Percentiles rank a stretch among this genome's conserved stretches.
Evolutionary conservation across 2,888 invertebrate genomes (phyloP).

Genomic region (Coelopa pilipes): DNA sequence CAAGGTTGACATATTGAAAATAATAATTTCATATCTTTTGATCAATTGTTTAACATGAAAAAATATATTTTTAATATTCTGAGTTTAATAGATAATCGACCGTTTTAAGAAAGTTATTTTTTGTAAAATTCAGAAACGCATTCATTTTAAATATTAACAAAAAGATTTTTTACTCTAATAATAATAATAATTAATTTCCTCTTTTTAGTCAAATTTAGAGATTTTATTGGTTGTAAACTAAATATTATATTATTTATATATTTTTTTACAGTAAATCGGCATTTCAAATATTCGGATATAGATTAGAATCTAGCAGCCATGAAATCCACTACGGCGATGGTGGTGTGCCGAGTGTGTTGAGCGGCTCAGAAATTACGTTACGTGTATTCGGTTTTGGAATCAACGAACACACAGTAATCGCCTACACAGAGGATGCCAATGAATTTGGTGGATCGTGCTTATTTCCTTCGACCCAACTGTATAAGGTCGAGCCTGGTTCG

Average conservation of each 20-base stretch:
- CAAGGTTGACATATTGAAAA: no score
- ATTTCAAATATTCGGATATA: conserved; percentile 47
- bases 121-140: no score
- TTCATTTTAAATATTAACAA: no score
- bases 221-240: no score
- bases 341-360: conserved; percentile 77
- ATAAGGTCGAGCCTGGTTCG: conserved; percentile 68
- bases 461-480: conserved; percentile 54
- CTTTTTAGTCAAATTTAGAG: no score
- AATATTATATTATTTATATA: not conserved
- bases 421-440: conserved; percentile 75
- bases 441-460: conserved; percentile 72
- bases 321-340: conserved; percentile 50
- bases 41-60: not conserved
- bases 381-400: conserved; percentile 82
- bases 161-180: no score
- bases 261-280: conserved; percentile 2
- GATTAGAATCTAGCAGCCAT: conserved; percentile 52
- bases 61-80: no score
- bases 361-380: conserved; percentile 71
- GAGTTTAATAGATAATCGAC: no score
- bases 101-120: no score
- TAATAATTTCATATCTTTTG: not conserved
- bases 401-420: conserved; percentile 73
- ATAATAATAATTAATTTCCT: no score